Evolutionary conservation across 2,888 invertebrate genomes (phyloP).

Genomic region (Nymphalis urticae): DNA sequence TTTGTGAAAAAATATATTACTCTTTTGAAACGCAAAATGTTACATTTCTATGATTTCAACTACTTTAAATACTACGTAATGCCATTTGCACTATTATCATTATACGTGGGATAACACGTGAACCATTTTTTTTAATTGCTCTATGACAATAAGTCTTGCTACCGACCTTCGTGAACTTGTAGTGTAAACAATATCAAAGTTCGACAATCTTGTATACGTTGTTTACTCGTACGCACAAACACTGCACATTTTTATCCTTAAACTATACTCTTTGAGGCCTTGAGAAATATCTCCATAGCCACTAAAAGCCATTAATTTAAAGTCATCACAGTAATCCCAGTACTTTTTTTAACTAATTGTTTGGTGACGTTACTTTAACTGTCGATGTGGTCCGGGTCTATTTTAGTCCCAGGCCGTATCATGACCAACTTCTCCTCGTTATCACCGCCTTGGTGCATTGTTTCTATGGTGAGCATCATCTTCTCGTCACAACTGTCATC

Average conservation of each 20-base stretch:
- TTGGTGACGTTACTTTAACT: conserved; percentile 53
- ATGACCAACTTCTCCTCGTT: conserved; percentile 72
- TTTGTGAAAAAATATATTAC: conserved; percentile 11
- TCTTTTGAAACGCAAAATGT: neutral
- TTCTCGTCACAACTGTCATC: conserved; percentile 88
- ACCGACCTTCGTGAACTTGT: too few relatives aligned
- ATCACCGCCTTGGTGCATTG: conserved; percentile 83
- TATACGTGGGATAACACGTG: neutral
- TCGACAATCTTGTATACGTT: too few relatives aligned
- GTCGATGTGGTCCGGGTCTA: conserved; percentile 63
- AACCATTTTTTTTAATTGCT: conserved; percentile 5
- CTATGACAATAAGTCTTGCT: neutral
- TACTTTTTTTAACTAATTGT: too few relatives aligned
- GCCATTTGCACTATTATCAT: conserved; percentile 12
- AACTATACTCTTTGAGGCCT: neutral
- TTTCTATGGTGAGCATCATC: conserved; percentile 87
- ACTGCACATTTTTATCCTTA: neutral
- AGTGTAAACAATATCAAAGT: too few relatives aligned
- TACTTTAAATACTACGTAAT: neutral
- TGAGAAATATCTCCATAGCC: too few relatives aligned
- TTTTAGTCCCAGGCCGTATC: conserved; percentile 61
- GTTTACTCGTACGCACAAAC: neutral
- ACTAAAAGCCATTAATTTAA: too few relatives aligned
- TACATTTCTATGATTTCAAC: neutral
- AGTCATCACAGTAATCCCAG: too few relatives aligned